Evolutionary conservation across 2,888 invertebrate species (phyloP).

Genomic region (Euspilapteryx auroguttella): DNA sequence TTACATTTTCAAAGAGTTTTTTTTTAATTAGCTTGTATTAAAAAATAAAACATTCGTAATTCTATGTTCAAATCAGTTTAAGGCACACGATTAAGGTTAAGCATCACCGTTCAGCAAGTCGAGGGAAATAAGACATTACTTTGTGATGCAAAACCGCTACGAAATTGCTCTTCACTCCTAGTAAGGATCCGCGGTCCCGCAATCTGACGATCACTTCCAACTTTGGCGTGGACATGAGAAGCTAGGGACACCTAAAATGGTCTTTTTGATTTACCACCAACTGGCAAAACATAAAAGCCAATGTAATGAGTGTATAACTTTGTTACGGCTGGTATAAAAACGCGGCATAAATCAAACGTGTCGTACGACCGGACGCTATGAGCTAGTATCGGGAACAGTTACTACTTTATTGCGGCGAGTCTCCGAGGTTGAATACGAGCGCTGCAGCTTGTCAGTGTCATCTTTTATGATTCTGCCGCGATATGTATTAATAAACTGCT

Average conservation of each 20-base stretch:
- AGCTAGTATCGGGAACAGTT: slow-evolving; percentile 31
- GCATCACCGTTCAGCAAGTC: slow-evolving; percentile 1
- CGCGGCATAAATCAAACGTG: too few species aligned
- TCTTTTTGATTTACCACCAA: slow-evolving; percentile 33
- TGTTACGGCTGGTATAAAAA: slow-evolving; percentile 45
- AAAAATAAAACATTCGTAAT: too few species aligned
- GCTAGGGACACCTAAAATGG: slow-evolving; percentile 16
- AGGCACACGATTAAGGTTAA: too few species aligned
- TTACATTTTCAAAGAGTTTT: too few species aligned
- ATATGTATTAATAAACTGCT: slow-evolving; percentile 22
- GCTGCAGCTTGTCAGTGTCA: slow-evolving; percentile 39
- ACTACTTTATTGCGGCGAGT: slow-evolving; percentile 45
- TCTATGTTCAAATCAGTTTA: too few species aligned
- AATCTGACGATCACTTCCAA: too few species aligned
- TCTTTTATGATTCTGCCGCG: slow-evolving; percentile 45
- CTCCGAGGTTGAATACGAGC: slow-evolving; percentile 34
- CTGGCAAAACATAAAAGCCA: too few species aligned
- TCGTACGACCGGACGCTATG: too few species aligned
- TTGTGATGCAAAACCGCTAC: slow-evolving; percentile 5
- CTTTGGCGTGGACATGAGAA: too few species aligned
- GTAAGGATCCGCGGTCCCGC: too few species aligned
- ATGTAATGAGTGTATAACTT: slow-evolving; percentile 50
- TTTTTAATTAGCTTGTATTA: too few species aligned
- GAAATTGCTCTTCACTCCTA: slow-evolving; percentile 6
- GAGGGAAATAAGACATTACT: slow-evolving; percentile 7